phyloP scores from a whole-genome alignment of 2,888 invertebrate species.

The Noctua fimbriata region DNA sequence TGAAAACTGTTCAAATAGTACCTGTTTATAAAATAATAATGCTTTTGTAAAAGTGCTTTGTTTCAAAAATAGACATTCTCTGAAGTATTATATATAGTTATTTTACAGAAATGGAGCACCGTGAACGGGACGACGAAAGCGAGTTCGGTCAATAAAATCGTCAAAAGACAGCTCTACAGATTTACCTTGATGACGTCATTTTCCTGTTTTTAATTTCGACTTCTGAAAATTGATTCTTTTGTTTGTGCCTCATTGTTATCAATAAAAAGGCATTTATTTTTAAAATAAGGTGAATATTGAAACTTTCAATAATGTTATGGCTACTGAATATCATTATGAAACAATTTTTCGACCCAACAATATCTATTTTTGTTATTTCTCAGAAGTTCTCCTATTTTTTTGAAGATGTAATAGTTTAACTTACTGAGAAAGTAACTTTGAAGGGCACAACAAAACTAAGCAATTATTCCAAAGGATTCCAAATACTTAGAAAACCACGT shows the following conservation, averaged over 20 bases:
- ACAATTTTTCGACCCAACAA: neutral
- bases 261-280: slow-evolving; percentile 18
- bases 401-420: neutral
- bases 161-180: slow-evolving; percentile 40
- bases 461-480: neutral
- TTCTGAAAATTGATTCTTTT: slow-evolving; percentile 53
- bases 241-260: slow-evolving; percentile 40
- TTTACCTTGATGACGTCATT: slow-evolving; percentile 58
- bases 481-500: neutral
- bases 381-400: neutral
- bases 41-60: neutral
- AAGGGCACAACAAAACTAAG: neutral
- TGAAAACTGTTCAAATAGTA: neutral
- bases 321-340: neutral
- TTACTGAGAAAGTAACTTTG: neutral
- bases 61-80: slow-evolving; percentile 13
- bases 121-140: slow-evolving; percentile 40
- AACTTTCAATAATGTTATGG: neutral
- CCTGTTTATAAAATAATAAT: neutral
- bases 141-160: slow-evolving; percentile 57
- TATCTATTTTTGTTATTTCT: neutral
- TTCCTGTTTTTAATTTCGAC: slow-evolving; percentile 53
- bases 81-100: no score
- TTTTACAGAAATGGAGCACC: slow-evolving; percentile 19
- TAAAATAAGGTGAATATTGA: slow-evolving; percentile 9